Evolutionary conservation across 2,113 vertebrate genomes (phyloP).

Genomic region (Oryzias curvinotus): DNA sequence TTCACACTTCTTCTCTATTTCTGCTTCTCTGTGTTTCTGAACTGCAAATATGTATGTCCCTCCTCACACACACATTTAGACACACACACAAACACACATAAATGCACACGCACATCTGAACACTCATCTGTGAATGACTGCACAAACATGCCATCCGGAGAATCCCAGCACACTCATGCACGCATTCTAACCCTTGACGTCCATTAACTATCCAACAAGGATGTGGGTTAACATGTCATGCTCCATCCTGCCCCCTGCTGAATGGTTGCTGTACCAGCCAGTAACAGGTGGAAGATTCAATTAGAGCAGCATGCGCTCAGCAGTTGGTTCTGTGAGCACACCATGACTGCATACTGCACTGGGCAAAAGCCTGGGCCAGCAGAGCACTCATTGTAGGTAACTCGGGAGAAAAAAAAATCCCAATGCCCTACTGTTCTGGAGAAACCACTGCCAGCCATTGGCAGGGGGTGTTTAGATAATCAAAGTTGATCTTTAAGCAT

Average conservation of each 20-base stretch:
- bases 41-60: conserved; percentile 41
- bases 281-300: conserved; percentile 80
- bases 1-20: conserved; percentile 39
- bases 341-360: conserved; percentile 51
- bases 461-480: conserved; percentile 68
- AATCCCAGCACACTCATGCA: conserved; percentile 38
- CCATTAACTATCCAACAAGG: conserved; percentile 63
- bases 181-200: conserved; percentile 40
- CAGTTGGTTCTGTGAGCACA: conserved; percentile 59
- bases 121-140: conserved; percentile 35
- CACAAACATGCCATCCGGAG: conserved; percentile 37
- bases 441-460: conserved; percentile 58
- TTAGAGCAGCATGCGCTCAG: conserved; percentile 78
- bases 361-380: conserved; percentile 44
- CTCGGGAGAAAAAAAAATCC: conserved; percentile 2
- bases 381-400: conserved; percentile 28
- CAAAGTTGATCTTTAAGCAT: conserved; percentile 60
- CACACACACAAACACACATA: conserved; percentile 24
- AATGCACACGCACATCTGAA: conserved; percentile 25
- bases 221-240: conserved; percentile 41
- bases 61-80: conserved; percentile 20
- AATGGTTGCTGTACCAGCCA: conserved; percentile 65
- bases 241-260: conserved; percentile 77
- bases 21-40: conserved; percentile 45
- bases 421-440: conserved; percentile 41